Base-by-base conservation (phyloP, 1,140 invertebrate genomes). In the Cydia pomonella region DNA sequence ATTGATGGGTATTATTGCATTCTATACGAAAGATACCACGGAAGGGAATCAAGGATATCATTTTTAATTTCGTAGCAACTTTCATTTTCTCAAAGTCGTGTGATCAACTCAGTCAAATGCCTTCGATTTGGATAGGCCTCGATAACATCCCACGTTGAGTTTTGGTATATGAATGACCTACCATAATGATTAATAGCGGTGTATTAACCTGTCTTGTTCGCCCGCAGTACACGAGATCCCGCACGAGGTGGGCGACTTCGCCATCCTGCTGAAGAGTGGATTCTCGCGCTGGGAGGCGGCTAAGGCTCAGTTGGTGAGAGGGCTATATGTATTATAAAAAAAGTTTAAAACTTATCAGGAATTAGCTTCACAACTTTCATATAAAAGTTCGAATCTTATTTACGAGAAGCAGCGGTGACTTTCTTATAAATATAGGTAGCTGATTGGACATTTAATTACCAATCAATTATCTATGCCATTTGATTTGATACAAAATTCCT, bases 161-260 rank as follows among this genome's bases (percentile, higher is more conserved):
- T 41, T 41, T 41, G 38, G 44, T 47, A 12, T 47, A 47, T 3
- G 12, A 6, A 41, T 41, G 38, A 9, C 38, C 38, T 3, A 27
- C 25, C 25, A 12, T 41, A 41, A 9, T 41, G 2, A 41, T 41
- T 41, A 1, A 50, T 18, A n/a, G 13, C 5, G 13, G 13, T 50
- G 16, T 53, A 18, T 7, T 53, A 53, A 53, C n/a, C 50, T 18
- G 5, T 1, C 33, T 23, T 69, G 47, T 75, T 73, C 69, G n/a
- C 10, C 88, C 84, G 73, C 93, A 92, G 95, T 98, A n/a, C 98
- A 99, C 86, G 98, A 99, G 93, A 98, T 99, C 79, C 99, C 99
- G 0, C 99, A 99, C 88, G 99, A 99, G 91, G 96, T 99, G 33
- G 98, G 98, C 0, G 98, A 99, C 91, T 99, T 99, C 93, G 98